Percentiles rank a stretch among this genome's conserved stretches.
These are phyloP conservation scores for Hephaestus fuliginosus DNA, from an alignment of 2,797 vertebrate species.

Conservation along the genomic window DNA sequence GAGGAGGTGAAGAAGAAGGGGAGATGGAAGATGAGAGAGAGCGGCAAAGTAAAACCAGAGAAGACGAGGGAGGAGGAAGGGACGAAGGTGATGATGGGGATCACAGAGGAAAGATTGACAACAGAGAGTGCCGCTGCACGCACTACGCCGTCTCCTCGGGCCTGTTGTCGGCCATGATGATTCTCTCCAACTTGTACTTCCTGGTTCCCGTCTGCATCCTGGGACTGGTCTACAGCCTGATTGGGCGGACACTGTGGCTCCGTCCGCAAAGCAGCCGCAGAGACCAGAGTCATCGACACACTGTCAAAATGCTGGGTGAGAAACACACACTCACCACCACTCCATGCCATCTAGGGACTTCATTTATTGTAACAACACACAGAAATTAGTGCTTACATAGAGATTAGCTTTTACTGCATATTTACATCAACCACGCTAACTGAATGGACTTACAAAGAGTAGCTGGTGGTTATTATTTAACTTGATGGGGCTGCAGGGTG, in stretches of 20 bases:
- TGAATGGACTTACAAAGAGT: not conserved
- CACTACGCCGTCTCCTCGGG: constrained; percentile 81
- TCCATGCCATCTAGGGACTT: too few species aligned
- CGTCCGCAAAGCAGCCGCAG: constrained; percentile 76
- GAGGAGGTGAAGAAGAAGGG: constrained; percentile 47
- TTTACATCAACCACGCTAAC: not conserved
- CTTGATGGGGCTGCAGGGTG: not conserved
- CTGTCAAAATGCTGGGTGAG: constrained; percentile 87
- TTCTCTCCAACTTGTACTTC: constrained; percentile 89
- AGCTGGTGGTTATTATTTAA: not conserved
- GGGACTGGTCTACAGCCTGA: constrained; percentile 85
- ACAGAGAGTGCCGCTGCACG: constrained; percentile 83
- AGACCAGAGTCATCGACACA: constrained; percentile 81
- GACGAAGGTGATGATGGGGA: constrained; percentile 44
- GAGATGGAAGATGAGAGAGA: constrained; percentile 26
- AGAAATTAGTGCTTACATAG: not conserved
- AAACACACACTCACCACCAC: not conserved
- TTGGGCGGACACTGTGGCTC: constrained; percentile 85
- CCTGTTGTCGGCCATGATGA: constrained; percentile 84
- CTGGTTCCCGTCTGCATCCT: constrained; percentile 84
- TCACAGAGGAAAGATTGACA: constrained; percentile 45
- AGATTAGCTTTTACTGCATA: not conserved
- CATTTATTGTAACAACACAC: not conserved
- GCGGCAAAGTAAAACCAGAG: constrained; percentile 62
- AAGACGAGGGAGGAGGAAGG: constrained; percentile 77